Conservation (phyloP, 2,113 vertebrate species). For the Chinchilla lanigera region DNA sequence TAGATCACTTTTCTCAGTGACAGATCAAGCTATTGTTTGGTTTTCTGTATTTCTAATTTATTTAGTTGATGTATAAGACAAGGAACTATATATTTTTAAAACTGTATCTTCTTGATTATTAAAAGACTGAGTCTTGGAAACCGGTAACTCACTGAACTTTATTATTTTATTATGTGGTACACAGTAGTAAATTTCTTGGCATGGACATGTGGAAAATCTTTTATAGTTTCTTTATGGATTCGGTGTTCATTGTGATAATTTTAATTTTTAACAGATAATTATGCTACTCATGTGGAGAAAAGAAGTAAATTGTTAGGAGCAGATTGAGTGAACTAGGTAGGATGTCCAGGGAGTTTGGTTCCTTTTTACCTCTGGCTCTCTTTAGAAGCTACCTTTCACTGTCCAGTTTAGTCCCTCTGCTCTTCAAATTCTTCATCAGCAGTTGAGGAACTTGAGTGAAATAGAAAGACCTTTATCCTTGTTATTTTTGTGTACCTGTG, state of each 20-base stretch:
- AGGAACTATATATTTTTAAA: slow-evolving; percentile 13
- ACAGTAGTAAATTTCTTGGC: slow-evolving; percentile 10
- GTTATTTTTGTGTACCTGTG: slow-evolving; percentile 17
- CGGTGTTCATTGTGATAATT: slow-evolving; percentile 3
- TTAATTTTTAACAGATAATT: slow-evolving; percentile 32
- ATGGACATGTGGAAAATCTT: neutral
- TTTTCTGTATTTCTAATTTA: slow-evolving; percentile 13
- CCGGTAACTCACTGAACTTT: slow-evolving; percentile 7
- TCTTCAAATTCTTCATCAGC: neutral
- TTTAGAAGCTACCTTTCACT: neutral
- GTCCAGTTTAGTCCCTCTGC: neutral
- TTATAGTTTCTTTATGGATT: neutral
- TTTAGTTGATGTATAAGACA: neutral
- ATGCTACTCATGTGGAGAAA: neutral
- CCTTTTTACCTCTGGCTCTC: slow-evolving; percentile 22
- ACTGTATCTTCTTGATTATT: neutral
- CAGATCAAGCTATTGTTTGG: neutral
- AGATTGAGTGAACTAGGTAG: neutral
- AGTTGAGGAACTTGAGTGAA: slow-evolving; percentile 44
- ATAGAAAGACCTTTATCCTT: neutral
- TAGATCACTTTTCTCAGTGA: neutral
- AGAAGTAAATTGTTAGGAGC: neutral
- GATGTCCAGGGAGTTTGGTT: neutral
- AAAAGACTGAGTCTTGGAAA: neutral
- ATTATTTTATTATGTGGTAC: neutral